These are phyloP conservation scores for Acronicta leporina DNA, from an alignment of 2,888 invertebrate species.

Conservation along the genomic window DNA sequence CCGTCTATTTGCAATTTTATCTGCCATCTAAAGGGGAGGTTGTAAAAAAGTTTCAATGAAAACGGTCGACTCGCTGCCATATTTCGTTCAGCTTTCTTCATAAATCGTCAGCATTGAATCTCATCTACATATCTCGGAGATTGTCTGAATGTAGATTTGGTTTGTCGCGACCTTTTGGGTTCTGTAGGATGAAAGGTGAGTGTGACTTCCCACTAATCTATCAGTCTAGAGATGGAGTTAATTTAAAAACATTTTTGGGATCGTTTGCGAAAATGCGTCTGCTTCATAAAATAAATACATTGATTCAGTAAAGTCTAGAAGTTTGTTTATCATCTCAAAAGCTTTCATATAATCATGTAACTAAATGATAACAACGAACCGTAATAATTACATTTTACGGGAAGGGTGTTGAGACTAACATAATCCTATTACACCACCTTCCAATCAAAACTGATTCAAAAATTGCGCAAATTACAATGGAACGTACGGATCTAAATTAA, in stretches of 20 bases:
- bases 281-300: constrained; percentile 3
- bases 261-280: constrained; percentile 6
- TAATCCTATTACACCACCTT: constrained; percentile 13
- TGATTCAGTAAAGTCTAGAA: constrained; percentile 8
- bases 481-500: constrained; percentile 28
- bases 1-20: constrained; percentile 83
- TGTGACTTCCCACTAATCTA: constrained; percentile 46
- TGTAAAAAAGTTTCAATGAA: constrained; percentile 84
- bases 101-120: constrained; percentile 81
- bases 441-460: constrained; percentile 41
- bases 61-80: constrained; percentile 79
- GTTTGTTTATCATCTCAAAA: neutral
- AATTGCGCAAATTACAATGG: constrained; percentile 33
- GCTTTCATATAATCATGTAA: neutral
- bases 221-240: constrained; percentile 32
- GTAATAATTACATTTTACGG: constrained; percentile 11
- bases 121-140: constrained; percentile 82
- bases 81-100: constrained; percentile 83
- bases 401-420: constrained; percentile 20
- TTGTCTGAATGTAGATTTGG: constrained; percentile 63
- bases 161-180: constrained; percentile 54
- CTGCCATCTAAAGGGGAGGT: constrained; percentile 77
- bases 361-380: neutral
- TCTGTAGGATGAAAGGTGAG: constrained; percentile 43
- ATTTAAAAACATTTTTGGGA: constrained; percentile 21